A percentile compares a stretch with the other conserved stretches of the same genome.
Conservation (phyloP, 2,113 vertebrate genomes). For the Tragelaphus scriptus region DNA sequence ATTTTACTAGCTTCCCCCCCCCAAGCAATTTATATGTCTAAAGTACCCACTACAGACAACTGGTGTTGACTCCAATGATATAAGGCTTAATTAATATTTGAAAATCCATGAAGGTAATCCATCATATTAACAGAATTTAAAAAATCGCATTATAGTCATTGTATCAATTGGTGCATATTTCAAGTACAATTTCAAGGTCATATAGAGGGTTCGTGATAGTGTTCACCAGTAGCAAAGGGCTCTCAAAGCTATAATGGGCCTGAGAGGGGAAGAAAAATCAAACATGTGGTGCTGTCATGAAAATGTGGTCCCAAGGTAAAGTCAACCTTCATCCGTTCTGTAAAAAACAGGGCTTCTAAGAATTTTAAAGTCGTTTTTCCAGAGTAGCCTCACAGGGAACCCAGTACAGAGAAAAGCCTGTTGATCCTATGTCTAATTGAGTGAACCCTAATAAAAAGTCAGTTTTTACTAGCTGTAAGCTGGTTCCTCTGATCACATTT, state of each 20-base stretch:
- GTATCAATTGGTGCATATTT: not conserved
- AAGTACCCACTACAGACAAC: not conserved
- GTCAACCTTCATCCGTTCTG: not conserved
- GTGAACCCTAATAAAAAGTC: not conserved
- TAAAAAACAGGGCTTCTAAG: not conserved
- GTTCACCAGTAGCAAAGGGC: not conserved
- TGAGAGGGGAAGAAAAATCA: not conserved
- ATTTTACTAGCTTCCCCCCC: not conserved
- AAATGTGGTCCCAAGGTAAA: not conserved
- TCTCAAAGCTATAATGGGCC: not conserved
- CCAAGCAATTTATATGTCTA: not conserved
- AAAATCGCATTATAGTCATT: not conserved
- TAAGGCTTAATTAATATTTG: not conserved
- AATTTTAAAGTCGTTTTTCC: not conserved
- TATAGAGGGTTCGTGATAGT: not conserved
- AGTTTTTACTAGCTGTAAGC: not conserved
- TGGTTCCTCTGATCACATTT: not conserved
- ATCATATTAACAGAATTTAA: not conserved
- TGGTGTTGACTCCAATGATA: not conserved
- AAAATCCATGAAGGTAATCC: not conserved
- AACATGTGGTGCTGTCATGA: not conserved
- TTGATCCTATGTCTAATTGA: not conserved
- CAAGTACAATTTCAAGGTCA: not conserved
- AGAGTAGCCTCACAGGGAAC: not conserved
- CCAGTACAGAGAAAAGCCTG: not conserved